Conservation (phyloP, 2,888 invertebrate genomes). For the Muscina levida region DNA sequence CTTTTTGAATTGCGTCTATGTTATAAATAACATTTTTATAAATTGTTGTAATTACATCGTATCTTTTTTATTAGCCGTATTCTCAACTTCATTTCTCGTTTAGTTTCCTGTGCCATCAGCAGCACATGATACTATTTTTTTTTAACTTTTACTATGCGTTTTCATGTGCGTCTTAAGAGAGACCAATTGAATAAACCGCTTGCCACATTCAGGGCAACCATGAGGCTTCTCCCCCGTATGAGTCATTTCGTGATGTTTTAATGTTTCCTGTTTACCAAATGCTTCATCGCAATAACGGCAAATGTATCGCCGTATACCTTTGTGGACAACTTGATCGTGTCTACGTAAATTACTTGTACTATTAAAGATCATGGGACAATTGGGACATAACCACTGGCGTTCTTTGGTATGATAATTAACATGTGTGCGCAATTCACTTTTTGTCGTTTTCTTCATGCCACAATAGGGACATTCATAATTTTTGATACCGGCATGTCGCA, state of each 20-base stretch:
- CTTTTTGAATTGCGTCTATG: no score
- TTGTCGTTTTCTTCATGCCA: conserved; percentile 69
- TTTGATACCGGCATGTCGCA: conserved; percentile 71
- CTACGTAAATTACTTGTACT: conserved; percentile 69
- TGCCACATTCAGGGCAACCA: conserved; percentile 68
- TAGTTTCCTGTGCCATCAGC: no score
- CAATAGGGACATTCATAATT: conserved; percentile 72
- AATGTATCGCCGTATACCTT: conserved; percentile 68
- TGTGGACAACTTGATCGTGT: conserved; percentile 71
- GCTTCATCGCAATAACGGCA: conserved; percentile 70
- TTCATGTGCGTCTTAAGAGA: conserved; percentile 70
- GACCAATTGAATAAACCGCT: conserved; percentile 70
- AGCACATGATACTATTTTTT: no score
- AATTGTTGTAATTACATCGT: no score
- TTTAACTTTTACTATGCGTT: conserved; percentile 65
- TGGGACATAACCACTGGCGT: conserved; percentile 69
- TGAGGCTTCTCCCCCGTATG: conserved; percentile 72
- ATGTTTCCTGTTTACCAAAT: conserved; percentile 71
- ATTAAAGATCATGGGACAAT: conserved; percentile 69
- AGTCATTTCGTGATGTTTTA: conserved; percentile 72
- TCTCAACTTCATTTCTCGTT: no score
- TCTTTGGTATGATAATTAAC: conserved; percentile 70
- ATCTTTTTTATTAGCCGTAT: no score
- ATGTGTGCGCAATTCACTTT: conserved; percentile 69
- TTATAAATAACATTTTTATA: no score